phyloP scores from a whole-genome alignment of 2,888 invertebrate genomes.

The Tubulanus polymorphus region DNA sequence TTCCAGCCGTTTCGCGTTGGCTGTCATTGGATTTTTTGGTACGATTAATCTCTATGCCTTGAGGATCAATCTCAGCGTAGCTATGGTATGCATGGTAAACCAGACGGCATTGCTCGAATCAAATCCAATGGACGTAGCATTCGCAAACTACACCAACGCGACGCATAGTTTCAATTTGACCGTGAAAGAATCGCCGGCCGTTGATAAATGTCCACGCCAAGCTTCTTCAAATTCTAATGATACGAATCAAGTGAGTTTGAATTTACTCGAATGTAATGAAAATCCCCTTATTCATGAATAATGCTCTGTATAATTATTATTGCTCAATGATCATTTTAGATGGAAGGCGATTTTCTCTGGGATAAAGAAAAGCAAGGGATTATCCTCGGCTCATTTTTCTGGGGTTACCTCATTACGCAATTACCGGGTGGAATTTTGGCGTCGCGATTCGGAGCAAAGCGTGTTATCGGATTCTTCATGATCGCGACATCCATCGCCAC shows the following conservation, averaged over 20 bases:
- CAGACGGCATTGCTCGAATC: no score
- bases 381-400: conserved; percentile 41
- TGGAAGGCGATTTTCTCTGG: conserved; percentile 38
- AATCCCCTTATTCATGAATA: no score
- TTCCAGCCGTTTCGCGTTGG: conserved; percentile 40
- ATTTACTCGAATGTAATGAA: no score
- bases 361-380: conserved; percentile 32
- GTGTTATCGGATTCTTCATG: conserved; percentile 38
- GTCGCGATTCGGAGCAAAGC: conserved; percentile 40
- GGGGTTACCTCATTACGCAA: conserved; percentile 41
- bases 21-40: conserved; percentile 45
- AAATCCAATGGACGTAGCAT: no score
- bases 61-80: conserved; percentile 58
- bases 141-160: no score
- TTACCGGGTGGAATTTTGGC: conserved; percentile 44
- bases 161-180: no score
- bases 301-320: no score
- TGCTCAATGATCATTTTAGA: no score
- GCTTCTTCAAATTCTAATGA: no score
- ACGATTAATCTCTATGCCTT: conserved; percentile 65
- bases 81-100: conserved; percentile 60
- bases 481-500: conserved; percentile 32
- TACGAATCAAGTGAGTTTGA: no score
- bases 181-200: no score
- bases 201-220: no score